Base-by-base conservation (phyloP, 92 coral and sea anemone species). In the Epizoanthus stellaris region DNA sequence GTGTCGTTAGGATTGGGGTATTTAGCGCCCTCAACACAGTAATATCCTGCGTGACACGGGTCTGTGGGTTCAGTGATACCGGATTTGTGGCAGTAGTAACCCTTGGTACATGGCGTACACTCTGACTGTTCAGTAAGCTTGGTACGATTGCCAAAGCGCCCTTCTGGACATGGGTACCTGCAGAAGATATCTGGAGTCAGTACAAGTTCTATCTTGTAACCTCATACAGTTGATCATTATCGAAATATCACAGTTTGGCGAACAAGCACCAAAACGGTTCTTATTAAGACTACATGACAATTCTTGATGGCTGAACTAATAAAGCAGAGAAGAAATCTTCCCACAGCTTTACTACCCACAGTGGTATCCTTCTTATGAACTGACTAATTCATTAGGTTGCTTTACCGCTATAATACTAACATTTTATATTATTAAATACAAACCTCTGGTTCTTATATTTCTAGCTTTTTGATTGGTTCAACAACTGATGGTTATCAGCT, bases 1-100 rank as follows among this genome's bases (percentile, higher is more conserved):
- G 95, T 97, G 47, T 91, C 92, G 73, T 94, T 97, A 1, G 95
- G 97, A 77, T 92, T 97, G 53, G 99, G 99, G 12, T 89, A 88
- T 62, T 91, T 88, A 40, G 99, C 95, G 34, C 93, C 86, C 54
- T 89, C 91, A 5, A 93, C 87, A 68, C 99, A 97, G 86, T 97
- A 97, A 77, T 97, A 97, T 20, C 99, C 99, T 34, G 94, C 98
- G 85, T 93, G 93, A 64, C 99, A 97, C 23, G 53, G 70, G 36
- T 88, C 99, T 63, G 95, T 93, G 56, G 99, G 96, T 40, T 63
- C 42, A 53, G 95, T 95, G 64, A 89, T 91, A 4, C 99, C 99
- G 6, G 91, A 85, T 61, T 90, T 95, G 7, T 87, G 91, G 75
- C 99, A 97, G 82, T 97, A 97, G 90, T 77, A 85, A 3, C 99